Evolutionary conservation across 2,113 vertebrate genomes (phyloP), one percentile per base, ranked within the genome.

Genomic region (Gnathochromis pfefferi): DNA sequence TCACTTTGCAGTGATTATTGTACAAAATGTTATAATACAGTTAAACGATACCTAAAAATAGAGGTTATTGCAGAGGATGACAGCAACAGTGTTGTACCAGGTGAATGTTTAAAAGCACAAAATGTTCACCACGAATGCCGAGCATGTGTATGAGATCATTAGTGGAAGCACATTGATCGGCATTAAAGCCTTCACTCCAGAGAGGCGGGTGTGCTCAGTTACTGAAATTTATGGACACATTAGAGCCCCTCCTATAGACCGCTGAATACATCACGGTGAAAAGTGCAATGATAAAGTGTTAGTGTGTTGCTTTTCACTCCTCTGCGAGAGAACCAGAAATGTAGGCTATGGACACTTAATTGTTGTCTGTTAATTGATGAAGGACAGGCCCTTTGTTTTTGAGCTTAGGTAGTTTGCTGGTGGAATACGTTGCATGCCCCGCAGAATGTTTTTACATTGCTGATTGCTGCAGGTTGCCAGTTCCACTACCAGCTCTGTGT

Each of bases 151-250:
- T 96, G 95, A 95, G 91, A 94, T 95, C 93, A 95, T 93, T 89
- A 90, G 84, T 87, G 63, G 90, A 70, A 8, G 26, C 75, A 84
- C 92, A 95, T 94, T 94, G 95, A 95, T 96, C 92, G 83, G 82
- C 94, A 92, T 95, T 95, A 94, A 95, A 94, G 88, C 92, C 86
- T 91, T 95, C 95, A 91, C 85, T 94, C 88, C 68, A 6, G 89
- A 91, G 86, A 81, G 80, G 89, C 86, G 14, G 16, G 17, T 83
- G 9, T 83, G 75, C 82, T 80, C 82, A 81, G 81, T 35, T 21
- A 45, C 47, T 68, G 53, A 88, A 91, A 96, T 96, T 95, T 95
- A 96, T 95, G 94, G 92, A 85, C 86, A 92, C 93, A 94, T 95
- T 95, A 93, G 94, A 88, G 88, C 81, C 88, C 68, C 81, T 91